These are phyloP conservation scores for Microcebus jonahi DNA, from an alignment of 2,113 vertebrate genomes.

Conservation along the genomic window DNA sequence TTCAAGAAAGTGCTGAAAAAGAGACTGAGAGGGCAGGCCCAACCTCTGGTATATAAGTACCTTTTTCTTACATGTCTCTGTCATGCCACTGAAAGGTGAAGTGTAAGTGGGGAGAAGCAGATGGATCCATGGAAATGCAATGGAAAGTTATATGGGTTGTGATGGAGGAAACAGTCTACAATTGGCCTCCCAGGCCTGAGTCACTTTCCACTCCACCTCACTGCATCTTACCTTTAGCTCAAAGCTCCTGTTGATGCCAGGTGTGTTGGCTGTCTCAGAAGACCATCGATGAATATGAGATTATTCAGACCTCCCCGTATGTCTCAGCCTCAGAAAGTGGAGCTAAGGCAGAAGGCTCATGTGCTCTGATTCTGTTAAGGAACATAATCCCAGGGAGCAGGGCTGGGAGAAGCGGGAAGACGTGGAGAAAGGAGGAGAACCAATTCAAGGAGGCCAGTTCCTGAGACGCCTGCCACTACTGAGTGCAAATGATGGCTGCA, in stretches of 20 bases:
- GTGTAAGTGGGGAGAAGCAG: background rate
- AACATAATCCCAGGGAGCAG: background rate
- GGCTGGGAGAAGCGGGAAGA: background rate
- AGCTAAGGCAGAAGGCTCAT: background rate
- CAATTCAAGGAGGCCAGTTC: background rate
- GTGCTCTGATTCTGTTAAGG: background rate
- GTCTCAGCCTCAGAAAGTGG: background rate
- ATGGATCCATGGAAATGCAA: background rate
- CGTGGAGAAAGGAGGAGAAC: background rate
- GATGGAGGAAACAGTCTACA: background rate
- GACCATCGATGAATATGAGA: background rate
- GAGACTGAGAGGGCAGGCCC: background rate
- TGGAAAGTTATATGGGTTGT: background rate
- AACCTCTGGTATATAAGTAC: background rate
- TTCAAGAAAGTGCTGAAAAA: background rate
- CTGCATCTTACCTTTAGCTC: background rate
- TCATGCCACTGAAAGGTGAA: background rate
- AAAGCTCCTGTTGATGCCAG: background rate
- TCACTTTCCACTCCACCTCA: background rate
- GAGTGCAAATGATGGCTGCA: background rate
- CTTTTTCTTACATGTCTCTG: background rate
- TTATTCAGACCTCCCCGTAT: background rate
- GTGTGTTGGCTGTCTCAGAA: background rate
- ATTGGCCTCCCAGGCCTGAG: background rate
- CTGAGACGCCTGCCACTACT: background rate